These are phyloP conservation scores for Tyrannus savana DNA, from an alignment of 2,113 vertebrate genomes.

Conservation along the genomic window DNA sequence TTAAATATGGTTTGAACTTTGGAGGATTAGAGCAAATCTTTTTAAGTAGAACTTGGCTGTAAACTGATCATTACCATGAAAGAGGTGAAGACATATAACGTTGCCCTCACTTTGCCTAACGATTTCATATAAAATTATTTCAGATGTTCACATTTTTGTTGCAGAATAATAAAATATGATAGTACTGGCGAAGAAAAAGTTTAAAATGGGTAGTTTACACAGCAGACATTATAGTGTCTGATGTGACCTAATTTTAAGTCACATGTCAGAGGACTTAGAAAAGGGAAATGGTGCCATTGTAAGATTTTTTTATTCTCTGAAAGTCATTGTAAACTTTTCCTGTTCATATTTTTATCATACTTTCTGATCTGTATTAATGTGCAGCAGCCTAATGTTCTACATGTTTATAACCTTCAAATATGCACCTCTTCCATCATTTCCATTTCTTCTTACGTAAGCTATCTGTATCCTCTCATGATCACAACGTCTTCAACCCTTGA, in stretches of 20 bases:
- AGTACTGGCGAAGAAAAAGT: not conserved
- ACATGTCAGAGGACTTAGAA: not conserved
- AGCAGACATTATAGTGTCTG: not conserved
- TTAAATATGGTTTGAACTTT: not conserved
- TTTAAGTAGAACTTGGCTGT: not conserved
- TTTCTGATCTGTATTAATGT: not conserved
- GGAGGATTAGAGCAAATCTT: not conserved
- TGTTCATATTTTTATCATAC: not conserved
- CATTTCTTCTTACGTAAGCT: not conserved
- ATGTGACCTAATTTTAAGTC: not conserved
- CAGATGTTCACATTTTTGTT: not conserved
- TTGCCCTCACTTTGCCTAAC: not conserved
- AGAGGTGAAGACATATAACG: no score
- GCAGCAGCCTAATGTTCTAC: fast-evolving
- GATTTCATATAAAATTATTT: not conserved
- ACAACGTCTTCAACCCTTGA: not conserved
- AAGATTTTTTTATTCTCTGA: not conserved
- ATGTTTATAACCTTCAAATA: not conserved
- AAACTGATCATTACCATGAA: no score
- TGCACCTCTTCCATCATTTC: not conserved
- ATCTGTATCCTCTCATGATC: not conserved
- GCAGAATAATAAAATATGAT: not conserved
- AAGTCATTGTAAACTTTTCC: not conserved
- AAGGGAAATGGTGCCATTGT: not conserved
- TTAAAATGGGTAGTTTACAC: not conserved